Evolutionary conservation across 2,113 vertebrate species (phyloP).

Genomic region (Muntiacus reevesi): DNA sequence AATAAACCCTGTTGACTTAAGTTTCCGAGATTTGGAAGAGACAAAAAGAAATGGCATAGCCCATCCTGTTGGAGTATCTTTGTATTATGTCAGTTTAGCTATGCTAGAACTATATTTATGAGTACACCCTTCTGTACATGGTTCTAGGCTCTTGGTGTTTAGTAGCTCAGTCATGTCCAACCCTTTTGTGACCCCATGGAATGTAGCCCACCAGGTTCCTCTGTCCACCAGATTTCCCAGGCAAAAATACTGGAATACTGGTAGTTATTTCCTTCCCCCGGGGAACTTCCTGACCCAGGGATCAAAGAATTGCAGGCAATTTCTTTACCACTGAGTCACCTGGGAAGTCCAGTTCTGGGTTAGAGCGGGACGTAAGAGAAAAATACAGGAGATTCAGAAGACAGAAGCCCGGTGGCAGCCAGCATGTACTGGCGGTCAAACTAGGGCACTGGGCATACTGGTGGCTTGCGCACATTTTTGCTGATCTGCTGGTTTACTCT

Average conservation of each 20-base stretch:
- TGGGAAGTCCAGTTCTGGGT: neutral
- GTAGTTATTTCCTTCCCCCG: neutral
- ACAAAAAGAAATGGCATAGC: neutral
- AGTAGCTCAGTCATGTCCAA: neutral
- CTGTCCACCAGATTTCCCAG: neutral
- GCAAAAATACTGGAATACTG: neutral
- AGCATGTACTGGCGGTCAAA: neutral
- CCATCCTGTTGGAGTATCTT: neutral
- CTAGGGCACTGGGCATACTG: too few relatives aligned
- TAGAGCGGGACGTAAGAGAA: neutral
- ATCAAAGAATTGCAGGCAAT: accelerated
- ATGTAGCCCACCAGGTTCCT: neutral
- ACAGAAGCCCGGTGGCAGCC: neutral
- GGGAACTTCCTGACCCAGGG: neutral
- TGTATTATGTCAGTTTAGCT: neutral
- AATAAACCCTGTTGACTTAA: neutral
- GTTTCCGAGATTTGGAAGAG: neutral
- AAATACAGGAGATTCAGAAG: neutral
- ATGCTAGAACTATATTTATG: neutral
- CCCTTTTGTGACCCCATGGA: neutral
- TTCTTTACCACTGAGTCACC: neutral
- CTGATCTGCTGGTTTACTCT: neutral
- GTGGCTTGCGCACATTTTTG: neutral
- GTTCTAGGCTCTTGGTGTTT: neutral
- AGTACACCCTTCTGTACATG: neutral